Base-by-base conservation (phyloP, 2,888 invertebrate genomes). In the Drosophila crucigera region DNA sequence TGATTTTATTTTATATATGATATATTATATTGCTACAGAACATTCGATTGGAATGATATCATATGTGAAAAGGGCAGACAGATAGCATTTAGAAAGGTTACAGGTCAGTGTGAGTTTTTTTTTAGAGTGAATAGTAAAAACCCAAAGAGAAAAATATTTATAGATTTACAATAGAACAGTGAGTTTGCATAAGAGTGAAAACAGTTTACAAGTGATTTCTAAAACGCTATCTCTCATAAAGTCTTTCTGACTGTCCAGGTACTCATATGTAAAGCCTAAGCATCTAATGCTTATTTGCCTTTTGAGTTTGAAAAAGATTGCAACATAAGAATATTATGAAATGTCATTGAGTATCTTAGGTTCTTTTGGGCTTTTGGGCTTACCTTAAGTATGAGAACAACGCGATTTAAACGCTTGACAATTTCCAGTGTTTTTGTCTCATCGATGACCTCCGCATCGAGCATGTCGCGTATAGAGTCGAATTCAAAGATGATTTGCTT, bases 401-500 rank as follows among this genome's bases (percentile, higher is more conserved):
- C 96, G 78, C 99, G 95, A 93, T 98, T 97, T 31, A 99, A 95
- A 71, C 99, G 94, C 91, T 98, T 98, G 60, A 99, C 94, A 75
- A 99, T 98, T 93, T 98, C 97, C 94, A 99, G 94, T 49, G 98
- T 98, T 93, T 97, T 97, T 16, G 97, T 95, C 94, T 99, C 99
- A 90, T 99, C 98, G 69, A 99, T 94, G 19, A 96, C 95, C 91
- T 95, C 95, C 37, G 94, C 95, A 78, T 95, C 95, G 90, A 99
- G 96, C 64, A 98, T 94, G 4, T 95, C 94, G 50, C 98, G 94
- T 35, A 99, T 97, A 0, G 98, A 99, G 92, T 99, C 99, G 91
- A 99, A 94, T 91, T 99, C 99, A 93, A 96, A 99, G 76, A 99
- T 97, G 59, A 99, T 98, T 94, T 99, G 99, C 93, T 99, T 99